A percentile compares a stretch with the other conserved stretches of the same genome.
Evolutionary conservation across 2,113 vertebrate genomes (phyloP).

Genomic region (Phaethon lepturus): DNA sequence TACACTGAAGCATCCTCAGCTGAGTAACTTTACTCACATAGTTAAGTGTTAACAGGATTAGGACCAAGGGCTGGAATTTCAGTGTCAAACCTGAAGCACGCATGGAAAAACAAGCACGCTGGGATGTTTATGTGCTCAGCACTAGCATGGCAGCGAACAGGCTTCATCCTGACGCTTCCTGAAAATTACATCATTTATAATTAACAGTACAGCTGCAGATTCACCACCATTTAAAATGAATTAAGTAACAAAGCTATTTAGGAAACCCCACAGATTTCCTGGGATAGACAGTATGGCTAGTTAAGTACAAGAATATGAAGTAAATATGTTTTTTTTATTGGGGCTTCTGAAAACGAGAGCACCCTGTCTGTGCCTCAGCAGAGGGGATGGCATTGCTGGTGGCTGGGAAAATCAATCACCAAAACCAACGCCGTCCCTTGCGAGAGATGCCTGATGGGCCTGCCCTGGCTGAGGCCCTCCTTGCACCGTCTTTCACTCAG

Average conservation of each 20-base stretch:
- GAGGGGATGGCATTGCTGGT: neutral
- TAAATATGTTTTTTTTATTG: neutral
- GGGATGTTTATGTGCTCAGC: neutral
- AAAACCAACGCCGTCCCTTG: neutral
- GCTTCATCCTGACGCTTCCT: constrained; percentile 6
- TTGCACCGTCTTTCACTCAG: neutral
- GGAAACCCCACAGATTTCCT: neutral
- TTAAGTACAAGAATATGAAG: neutral
- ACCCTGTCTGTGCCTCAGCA: neutral
- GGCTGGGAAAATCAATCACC: neutral
- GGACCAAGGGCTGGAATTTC: neutral
- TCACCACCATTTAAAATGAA: constrained; percentile 27
- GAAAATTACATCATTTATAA: constrained; percentile 38
- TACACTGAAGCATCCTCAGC: neutral
- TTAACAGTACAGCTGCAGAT: constrained; percentile 25
- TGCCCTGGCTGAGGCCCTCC: neutral
- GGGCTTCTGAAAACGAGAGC: neutral
- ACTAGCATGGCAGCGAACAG: neutral
- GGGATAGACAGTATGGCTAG: neutral
- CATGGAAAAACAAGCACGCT: neutral
- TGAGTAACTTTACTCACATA: neutral
- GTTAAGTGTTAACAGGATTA: neutral
- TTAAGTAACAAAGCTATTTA: constrained; percentile 25
- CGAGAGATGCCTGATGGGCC: neutral
- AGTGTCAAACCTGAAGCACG: neutral